phyloP scores from a whole-genome alignment of 2,888 invertebrate genomes.

The Pseudolycoriella hygida region DNA sequence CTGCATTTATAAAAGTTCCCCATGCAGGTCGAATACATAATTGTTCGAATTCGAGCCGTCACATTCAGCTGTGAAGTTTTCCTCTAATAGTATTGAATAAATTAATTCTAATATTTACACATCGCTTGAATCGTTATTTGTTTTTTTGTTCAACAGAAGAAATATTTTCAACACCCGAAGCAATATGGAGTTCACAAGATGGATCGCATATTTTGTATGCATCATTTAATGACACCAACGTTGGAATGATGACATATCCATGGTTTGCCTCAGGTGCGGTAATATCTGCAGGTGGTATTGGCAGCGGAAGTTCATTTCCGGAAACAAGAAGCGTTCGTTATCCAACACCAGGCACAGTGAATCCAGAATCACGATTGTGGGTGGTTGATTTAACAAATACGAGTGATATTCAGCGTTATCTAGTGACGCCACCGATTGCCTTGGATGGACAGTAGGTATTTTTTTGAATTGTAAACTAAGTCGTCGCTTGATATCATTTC shows the following conservation, averaged over 20 bases:
- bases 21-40: too few relatives aligned
- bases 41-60: too few relatives aligned
- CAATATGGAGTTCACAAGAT: conserved; percentile 73
- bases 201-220: conserved; percentile 72
- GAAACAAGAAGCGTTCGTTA: conserved; percentile 63
- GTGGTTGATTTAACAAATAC: conserved; percentile 57
- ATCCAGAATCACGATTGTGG: conserved; percentile 71
- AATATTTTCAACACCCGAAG: conserved; percentile 61
- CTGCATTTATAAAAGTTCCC: too few relatives aligned
- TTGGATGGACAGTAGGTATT: conserved; percentile 63
- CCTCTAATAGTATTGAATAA: too few relatives aligned
- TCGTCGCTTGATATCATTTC: too few relatives aligned
- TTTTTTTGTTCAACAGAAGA: conserved; percentile 46
- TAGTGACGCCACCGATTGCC: conserved; percentile 54
- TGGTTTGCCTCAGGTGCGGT: conserved; percentile 57
- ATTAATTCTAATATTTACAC: too few relatives aligned
- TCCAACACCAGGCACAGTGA: conserved; percentile 74
- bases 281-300: conserved; percentile 36
- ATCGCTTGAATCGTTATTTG: too few relatives aligned
- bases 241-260: conserved; percentile 61
- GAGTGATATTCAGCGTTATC: conserved; percentile 42
- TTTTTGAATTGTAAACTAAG: conserved; percentile 8
- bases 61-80: too few relatives aligned
- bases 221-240: conserved; percentile 67
- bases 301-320: conserved; percentile 51